Evolutionary conservation across 2,113 vertebrate genomes (phyloP).

Genomic region (Sigmodon hispidus): DNA sequence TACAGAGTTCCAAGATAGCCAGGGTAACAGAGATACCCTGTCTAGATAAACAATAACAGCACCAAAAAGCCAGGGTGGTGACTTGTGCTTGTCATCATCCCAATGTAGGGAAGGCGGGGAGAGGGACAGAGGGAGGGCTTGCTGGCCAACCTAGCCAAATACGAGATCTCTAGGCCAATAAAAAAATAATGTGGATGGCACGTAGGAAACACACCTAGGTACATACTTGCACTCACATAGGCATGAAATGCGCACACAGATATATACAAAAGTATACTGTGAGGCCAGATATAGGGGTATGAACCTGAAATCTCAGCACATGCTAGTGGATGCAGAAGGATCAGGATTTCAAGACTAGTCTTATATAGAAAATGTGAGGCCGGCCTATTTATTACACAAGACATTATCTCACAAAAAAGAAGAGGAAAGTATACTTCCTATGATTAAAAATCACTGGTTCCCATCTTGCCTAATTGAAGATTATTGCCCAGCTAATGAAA

Average conservation of each 20-base stretch:
- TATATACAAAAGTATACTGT: background rate
- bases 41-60: no score
- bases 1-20: no score
- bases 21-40: no score
- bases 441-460: constrained; percentile 1
- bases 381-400: background rate
- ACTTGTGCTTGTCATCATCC: background rate
- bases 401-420: background rate
- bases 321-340: background rate
- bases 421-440: background rate
- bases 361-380: background rate
- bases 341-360: background rate
- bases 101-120: background rate
- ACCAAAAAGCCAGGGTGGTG: background rate
- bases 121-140: background rate
- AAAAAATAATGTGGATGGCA: background rate
- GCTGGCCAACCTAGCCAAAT: background rate
- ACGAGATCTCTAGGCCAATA: background rate
- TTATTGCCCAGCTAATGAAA: background rate
- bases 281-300: no score
- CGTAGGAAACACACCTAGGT: no score
- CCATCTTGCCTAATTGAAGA: constrained; percentile 1
- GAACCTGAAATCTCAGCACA: background rate
- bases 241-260: background rate
- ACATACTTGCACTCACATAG: no score